Evolutionary conservation across 2,888 invertebrate species (phyloP).

Genomic region (Leptinotarsa tumamoca): DNA sequence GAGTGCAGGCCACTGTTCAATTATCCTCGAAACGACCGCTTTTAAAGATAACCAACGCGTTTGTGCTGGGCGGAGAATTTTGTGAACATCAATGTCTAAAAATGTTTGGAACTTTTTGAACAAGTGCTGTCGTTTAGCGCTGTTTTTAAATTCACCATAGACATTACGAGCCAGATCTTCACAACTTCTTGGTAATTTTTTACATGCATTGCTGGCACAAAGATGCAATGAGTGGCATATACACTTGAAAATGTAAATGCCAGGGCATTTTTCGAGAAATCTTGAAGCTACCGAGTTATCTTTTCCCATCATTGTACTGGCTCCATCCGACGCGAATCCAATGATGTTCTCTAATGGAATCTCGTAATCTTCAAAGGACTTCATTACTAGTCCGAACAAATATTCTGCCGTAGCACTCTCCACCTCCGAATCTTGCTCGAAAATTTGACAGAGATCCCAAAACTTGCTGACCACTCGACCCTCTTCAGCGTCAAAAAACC

Average conservation of each 20-base stretch:
- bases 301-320: conserved; percentile 57
- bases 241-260: conserved; percentile 52
- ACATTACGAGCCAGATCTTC: conserved; percentile 56
- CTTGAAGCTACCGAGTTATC: conserved; percentile 56
- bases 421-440: not conserved
- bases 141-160: conserved; percentile 49
- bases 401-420: conserved; percentile 32
- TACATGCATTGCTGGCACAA: conserved; percentile 56
- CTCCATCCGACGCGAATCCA: conserved; percentile 59
- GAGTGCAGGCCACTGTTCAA: conserved; percentile 27
- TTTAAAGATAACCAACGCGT: conserved; percentile 44
- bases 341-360: conserved; percentile 54
- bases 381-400: conserved; percentile 24
- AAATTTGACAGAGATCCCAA: conserved; percentile 31
- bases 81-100: conserved; percentile 29
- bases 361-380: conserved; percentile 38
- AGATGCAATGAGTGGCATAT: conserved; percentile 58
- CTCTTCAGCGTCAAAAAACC: conserved; percentile 46
- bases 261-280: conserved; percentile 45
- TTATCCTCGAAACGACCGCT: conserved; percentile 44
- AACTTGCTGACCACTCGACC: conserved; percentile 23
- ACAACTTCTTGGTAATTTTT: conserved; percentile 52
- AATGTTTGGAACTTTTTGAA: conserved; percentile 42
- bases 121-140: conserved; percentile 36
- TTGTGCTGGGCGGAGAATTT: conserved; percentile 31